A percentile compares a stretch with the other conserved stretches of the same genome.
phyloP scores from a whole-genome alignment of 2,113 vertebrate species.

The Rana temporaria region DNA sequence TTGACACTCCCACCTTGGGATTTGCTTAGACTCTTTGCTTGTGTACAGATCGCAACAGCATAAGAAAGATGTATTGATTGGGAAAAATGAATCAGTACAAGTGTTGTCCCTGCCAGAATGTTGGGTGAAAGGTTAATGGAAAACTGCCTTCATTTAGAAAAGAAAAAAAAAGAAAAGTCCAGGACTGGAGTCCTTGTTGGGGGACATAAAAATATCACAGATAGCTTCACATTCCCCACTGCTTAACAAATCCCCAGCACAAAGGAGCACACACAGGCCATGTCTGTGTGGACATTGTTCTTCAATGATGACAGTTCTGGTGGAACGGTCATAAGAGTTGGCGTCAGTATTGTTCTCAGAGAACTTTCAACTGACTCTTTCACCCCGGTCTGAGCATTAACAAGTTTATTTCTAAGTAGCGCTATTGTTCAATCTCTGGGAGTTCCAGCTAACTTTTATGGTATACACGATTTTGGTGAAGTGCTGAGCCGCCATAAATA shows the following conservation, averaged over 20 bases:
- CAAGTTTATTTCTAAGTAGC: constrained; percentile 45
- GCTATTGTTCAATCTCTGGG: constrained; percentile 19
- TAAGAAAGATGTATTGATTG: constrained; percentile 54
- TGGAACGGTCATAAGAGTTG: constrained; percentile 49
- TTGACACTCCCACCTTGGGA: constrained; percentile 18
- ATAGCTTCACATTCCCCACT: constrained; percentile 51
- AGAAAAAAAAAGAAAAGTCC: constrained; percentile 24
- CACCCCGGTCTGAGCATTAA: constrained; percentile 47
- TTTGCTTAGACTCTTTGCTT: constrained; percentile 6
- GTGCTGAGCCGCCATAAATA: not conserved
- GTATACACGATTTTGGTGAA: constrained; percentile 5
- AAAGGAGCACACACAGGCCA: constrained; percentile 48
- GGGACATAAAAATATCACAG: constrained; percentile 56
- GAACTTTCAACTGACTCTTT: constrained; percentile 54
- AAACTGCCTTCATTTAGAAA: constrained; percentile 52
- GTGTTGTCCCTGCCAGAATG: constrained; percentile 46
- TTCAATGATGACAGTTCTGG: constrained; percentile 48
- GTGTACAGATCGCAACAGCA: constrained; percentile 21
- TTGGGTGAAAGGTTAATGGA: constrained; percentile 53
- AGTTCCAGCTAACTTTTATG: constrained; percentile 13
- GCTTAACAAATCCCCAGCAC: constrained; percentile 53
- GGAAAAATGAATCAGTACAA: constrained; percentile 49
- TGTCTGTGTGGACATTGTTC: constrained; percentile 54
- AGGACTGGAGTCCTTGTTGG: constrained; percentile 41
- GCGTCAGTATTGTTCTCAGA: constrained; percentile 53